Evolutionary conservation across 2,888 invertebrate species (phyloP).

Genomic region (Omphaloscelis lunosa): DNA sequence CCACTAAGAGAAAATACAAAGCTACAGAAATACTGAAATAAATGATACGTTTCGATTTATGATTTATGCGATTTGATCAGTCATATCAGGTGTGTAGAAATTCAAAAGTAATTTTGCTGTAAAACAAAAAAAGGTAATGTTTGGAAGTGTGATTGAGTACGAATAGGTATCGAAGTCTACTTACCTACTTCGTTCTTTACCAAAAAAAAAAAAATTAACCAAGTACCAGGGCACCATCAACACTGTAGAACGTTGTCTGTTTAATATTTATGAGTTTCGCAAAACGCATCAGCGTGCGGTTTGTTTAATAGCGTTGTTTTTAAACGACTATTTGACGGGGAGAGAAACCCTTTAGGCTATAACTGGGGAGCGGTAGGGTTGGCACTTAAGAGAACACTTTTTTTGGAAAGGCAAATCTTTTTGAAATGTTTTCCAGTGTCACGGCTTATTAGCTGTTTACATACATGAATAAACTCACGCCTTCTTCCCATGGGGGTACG

Average conservation of each 20-base stretch:
- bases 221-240: constrained; percentile 41
- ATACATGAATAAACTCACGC: no score
- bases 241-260: constrained; percentile 61
- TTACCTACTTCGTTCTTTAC: no score
- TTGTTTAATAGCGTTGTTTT: constrained; percentile 90
- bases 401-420: neutral
- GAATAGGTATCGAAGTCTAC: no score
- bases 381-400: constrained; percentile 37
- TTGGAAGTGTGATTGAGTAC: neutral
- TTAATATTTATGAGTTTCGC: constrained; percentile 89
- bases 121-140: neutral
- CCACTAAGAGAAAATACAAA: neutral
- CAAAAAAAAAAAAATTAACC: constrained; percentile 39
- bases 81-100: constrained; percentile 11
- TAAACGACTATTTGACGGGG: constrained; percentile 87
- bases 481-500: no score
- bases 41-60: constrained; percentile 18
- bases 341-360: constrained; percentile 87
- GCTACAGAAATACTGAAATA: constrained; percentile 29
- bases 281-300: constrained; percentile 89
- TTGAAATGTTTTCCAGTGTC: neutral
- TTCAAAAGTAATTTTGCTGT: neutral
- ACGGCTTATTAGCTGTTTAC: no score
- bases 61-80: constrained; percentile 3
- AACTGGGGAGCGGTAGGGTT: constrained; percentile 81